These are phyloP conservation scores for Crypturellus tataupa DNA, from an alignment of 2,797 vertebrate species.

Conservation along the genomic window DNA sequence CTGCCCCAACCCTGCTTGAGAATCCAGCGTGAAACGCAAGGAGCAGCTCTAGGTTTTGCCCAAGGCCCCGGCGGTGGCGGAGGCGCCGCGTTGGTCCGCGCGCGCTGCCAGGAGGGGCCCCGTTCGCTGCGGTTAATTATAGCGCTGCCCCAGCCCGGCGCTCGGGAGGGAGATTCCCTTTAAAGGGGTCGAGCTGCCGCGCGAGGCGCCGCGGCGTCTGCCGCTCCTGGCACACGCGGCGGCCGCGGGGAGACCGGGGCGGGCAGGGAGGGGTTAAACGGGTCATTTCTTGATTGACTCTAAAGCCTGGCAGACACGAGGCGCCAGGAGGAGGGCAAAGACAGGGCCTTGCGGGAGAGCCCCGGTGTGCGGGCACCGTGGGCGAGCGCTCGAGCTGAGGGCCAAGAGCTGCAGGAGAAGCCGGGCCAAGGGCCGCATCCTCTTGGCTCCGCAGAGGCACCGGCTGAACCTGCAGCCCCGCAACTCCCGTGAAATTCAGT, in stretches of 20 bases:
- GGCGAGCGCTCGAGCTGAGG: too few relatives aligned
- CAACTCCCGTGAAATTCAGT: not conserved
- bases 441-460: too few relatives aligned
- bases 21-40: not conserved
- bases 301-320: not conserved
- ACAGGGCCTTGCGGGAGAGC: too few relatives aligned
- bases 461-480: too few relatives aligned
- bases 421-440: too few relatives aligned
- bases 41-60: not conserved
- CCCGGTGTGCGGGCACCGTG: too few relatives aligned
- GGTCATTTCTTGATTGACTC: too few relatives aligned
- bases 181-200: slow-evolving; percentile 13
- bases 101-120: slow-evolving; percentile 10
- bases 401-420: not conserved
- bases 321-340: not conserved
- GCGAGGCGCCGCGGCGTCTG: too few relatives aligned
- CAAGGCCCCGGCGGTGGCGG: too few relatives aligned
- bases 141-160: not conserved
- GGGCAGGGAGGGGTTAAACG: not conserved
- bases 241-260: too few relatives aligned
- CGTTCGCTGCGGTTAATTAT: slow-evolving; percentile 41
- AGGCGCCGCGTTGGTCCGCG: not conserved
- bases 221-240: too few relatives aligned
- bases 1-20: not conserved
- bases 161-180: slow-evolving; percentile 19